phyloP scores from a whole-genome alignment of 2,113 vertebrate species.

The rat (Rattus norvegicus) region GRCr8 NC_086025.1:55284001-55284500 shows the following conservation, averaged over 20 bases:
- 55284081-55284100: not conserved
- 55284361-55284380: not conserved
- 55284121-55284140: constrained; percentile 76
- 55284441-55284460: not conserved
- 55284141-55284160: not conserved
- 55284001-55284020: not conserved
- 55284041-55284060: not conserved
- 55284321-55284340: not conserved
- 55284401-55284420: not conserved
- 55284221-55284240: constrained; percentile 71
- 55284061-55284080: not conserved
- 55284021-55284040: not conserved
- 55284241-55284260: constrained; percentile 1
- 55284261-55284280: fast-evolving
- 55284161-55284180: not conserved
- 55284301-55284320: not conserved
- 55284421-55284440: fast-evolving
- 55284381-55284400: not conserved
- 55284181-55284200: fast-evolving
- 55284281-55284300: not conserved
- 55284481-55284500: not conserved
- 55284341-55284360: fast-evolving
- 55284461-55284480: not conserved
- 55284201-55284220: constrained; percentile 76
- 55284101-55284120: not conserved